These are phyloP conservation scores for Caerostris darwini DNA, from an alignment of 1,140 invertebrate genomes.

Conservation along the genomic window DNA sequence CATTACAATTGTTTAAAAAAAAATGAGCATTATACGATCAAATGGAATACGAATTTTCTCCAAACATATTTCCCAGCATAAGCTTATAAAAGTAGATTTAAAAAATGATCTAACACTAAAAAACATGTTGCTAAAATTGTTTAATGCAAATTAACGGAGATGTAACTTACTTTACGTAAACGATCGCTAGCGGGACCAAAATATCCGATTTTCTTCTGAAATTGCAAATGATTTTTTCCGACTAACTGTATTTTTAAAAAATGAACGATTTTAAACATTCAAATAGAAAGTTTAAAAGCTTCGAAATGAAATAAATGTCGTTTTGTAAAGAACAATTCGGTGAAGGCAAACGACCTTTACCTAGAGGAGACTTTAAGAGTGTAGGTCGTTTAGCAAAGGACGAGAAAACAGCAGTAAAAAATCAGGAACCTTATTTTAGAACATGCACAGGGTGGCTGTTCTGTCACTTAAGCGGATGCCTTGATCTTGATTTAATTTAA, in stretches of 20 bases:
- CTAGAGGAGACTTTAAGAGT: background rate
- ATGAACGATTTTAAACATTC: background rate
- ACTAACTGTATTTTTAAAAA: background rate
- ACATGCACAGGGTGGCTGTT: background rate
- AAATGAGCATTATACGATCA: too few relatives aligned
- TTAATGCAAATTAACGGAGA: background rate
- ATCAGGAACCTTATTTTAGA: constrained; percentile 3
- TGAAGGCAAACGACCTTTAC: background rate
- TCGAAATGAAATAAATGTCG: background rate
- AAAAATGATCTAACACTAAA: background rate
- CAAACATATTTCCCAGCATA: background rate
- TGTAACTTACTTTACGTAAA: background rate
- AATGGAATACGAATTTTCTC: background rate
- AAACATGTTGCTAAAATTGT: background rate
- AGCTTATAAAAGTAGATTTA: background rate
- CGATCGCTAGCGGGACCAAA: background rate
- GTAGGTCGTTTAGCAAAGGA: background rate
- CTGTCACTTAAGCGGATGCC: background rate
- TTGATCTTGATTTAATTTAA: constrained; percentile 33
- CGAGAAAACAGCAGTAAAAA: background rate
- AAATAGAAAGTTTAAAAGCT: background rate
- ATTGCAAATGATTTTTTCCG: background rate
- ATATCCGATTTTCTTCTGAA: background rate
- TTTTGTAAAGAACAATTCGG: background rate
- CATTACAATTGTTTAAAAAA: too few relatives aligned